Evolutionary conservation across 2,797 vertebrate species (phyloP).

Genomic region (Myiotriccus ornatus): DNA sequence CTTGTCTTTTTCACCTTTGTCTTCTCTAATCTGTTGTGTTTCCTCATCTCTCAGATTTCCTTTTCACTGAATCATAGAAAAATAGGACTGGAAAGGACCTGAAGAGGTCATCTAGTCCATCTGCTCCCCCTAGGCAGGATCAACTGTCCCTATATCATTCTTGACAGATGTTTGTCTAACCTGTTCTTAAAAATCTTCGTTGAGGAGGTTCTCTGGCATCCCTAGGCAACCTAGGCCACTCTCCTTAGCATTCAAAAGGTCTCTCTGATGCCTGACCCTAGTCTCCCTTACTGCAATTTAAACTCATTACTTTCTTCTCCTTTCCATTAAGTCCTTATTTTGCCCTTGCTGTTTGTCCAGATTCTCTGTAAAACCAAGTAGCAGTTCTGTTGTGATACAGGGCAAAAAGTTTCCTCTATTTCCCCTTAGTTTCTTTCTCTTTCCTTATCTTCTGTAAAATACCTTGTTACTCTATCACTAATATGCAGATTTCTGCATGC

Average conservation of each 20-base stretch:
- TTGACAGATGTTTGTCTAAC: slow-evolving; percentile 42
- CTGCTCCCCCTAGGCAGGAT: slow-evolving; percentile 6
- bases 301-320: background rate
- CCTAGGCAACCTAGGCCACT: background rate
- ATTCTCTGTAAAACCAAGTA: background rate
- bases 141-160: slow-evolving; percentile 15
- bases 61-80: slow-evolving; percentile 26
- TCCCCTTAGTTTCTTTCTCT: background rate
- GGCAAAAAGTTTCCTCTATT: background rate
- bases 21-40: slow-evolving; percentile 35
- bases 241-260: background rate
- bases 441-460: background rate
- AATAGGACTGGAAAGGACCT: slow-evolving; percentile 8
- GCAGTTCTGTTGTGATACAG: background rate
- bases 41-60: background rate
- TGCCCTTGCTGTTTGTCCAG: background rate
- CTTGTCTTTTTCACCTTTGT: slow-evolving; percentile 21
- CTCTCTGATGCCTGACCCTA: background rate
- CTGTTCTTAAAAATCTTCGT: slow-evolving; percentile 22
- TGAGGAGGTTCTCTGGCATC: slow-evolving; percentile 6
- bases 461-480: background rate
- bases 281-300: background rate
- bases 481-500: background rate
- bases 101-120: background rate
- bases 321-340: background rate